phyloP scores from a whole-genome alignment of 2,113 vertebrate species.

The Plecturocebus donacophilus region DNA sequence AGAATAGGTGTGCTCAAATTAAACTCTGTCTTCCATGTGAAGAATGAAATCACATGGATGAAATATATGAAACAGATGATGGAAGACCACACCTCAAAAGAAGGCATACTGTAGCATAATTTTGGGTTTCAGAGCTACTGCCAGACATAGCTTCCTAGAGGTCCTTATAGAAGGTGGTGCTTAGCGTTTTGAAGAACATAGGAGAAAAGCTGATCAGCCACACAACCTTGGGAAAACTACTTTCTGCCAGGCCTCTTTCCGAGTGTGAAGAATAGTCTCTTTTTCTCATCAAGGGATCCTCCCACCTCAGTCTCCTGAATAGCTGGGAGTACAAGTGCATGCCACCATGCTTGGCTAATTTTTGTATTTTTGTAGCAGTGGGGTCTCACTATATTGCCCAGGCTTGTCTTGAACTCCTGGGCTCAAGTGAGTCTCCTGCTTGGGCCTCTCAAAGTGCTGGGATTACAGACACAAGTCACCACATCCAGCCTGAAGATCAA shows the following conservation, averaged over 20 bases:
- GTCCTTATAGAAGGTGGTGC: neutral
- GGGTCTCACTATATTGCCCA: too few relatives aligned
- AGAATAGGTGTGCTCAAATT: neutral
- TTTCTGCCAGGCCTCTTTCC: neutral
- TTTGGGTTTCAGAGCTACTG: neutral
- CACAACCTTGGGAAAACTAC: neutral
- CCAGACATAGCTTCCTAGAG: too few relatives aligned
- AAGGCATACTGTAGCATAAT: rapidly evolving
- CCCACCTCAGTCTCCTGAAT: too few relatives aligned
- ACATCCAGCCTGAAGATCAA: too few relatives aligned
- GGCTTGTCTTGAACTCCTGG: too few relatives aligned
- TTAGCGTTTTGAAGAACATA: neutral
- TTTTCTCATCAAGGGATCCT: neutral
- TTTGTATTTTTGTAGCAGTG: too few relatives aligned
- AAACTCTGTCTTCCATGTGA: neutral
- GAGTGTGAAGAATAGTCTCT: neutral
- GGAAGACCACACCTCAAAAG: neutral
- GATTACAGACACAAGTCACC: too few relatives aligned
- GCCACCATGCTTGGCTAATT: too few relatives aligned
- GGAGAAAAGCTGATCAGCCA: neutral
- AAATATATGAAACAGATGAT: rapidly evolving
- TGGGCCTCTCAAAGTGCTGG: too few relatives aligned
- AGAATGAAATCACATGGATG: neutral
- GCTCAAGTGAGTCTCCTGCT: too few relatives aligned
- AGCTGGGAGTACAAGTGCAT: too few relatives aligned